phyloP scores from a whole-genome alignment of 1,140 invertebrate species.

The Brachionus asplanchnoidis region DNA sequence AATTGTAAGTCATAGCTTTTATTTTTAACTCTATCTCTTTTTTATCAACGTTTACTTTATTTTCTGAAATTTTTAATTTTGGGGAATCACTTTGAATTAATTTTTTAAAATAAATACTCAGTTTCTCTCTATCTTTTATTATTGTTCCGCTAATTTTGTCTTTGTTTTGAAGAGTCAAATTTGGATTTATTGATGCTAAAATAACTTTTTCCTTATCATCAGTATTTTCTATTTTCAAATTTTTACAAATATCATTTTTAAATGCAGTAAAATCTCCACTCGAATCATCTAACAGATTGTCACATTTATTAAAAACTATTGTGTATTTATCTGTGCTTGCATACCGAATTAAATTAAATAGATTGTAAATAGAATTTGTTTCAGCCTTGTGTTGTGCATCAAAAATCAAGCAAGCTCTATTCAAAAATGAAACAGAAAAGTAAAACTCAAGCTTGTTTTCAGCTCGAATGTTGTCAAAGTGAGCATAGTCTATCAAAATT shows the following conservation, averaged over 20 bases:
- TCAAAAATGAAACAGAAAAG: neutral
- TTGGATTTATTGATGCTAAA: neutral
- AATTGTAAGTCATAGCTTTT: neutral
- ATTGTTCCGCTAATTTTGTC: neutral
- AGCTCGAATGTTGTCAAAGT: neutral
- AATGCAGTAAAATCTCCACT: neutral
- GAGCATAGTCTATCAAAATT: neutral
- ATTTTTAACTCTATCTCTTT: neutral
- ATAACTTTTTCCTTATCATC: slow-evolving; percentile 8
- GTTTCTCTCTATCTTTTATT: neutral
- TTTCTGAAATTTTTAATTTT: neutral
- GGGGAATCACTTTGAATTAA: neutral
- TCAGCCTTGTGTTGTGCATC: slow-evolving; percentile 15
- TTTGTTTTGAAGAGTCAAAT: neutral
- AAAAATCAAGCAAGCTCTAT: neutral
- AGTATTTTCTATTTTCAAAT: neutral
- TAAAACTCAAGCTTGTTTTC: neutral
- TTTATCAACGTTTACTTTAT: neutral
- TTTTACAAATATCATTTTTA: neutral
- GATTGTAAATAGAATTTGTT: neutral
- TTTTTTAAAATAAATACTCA: neutral
- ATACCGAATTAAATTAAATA: slow-evolving; percentile 12
- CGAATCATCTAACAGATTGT: neutral
- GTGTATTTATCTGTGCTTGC: neutral
- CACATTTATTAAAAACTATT: slow-evolving; percentile 18